Conservation (phyloP, 2,888 invertebrate species). For the Dione vanillae region DNA sequence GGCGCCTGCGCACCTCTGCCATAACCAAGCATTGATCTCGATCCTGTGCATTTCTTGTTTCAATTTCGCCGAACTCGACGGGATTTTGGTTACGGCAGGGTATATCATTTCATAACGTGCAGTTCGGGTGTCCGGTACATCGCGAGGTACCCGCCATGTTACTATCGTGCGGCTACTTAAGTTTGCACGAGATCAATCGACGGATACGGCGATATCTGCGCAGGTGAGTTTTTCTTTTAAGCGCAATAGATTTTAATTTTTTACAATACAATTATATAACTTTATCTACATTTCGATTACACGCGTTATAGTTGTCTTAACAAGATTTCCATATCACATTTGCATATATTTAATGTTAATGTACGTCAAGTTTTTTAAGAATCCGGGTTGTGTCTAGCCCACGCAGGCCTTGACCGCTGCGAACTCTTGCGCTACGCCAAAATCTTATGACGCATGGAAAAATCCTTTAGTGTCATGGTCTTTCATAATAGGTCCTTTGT, state of each 20-base stretch:
- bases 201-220: slow-evolving; percentile 48
- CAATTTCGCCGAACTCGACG: slow-evolving; percentile 37
- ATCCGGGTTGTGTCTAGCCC: slow-evolving; percentile 79
- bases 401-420: slow-evolving; percentile 79
- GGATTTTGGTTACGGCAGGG: slow-evolving; percentile 42
- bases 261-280: not conserved
- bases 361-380: slow-evolving; percentile 39
- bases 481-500: slow-evolving; percentile 38
- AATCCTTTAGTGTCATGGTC: slow-evolving; percentile 38
- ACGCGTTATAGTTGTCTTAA: not conserved
- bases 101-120: slow-evolving; percentile 47
- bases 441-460: slow-evolving; percentile 51
- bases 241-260: slow-evolving; percentile 28
- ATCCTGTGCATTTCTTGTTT: slow-evolving; percentile 43
- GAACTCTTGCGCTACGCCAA: slow-evolving; percentile 59
- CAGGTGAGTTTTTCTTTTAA: slow-evolving; percentile 59
- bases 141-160: slow-evolving; percentile 54
- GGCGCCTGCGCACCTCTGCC: slow-evolving; percentile 48
- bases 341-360: slow-evolving; percentile 20
- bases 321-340: slow-evolving; percentile 16
- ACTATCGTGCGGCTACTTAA: slow-evolving; percentile 59
- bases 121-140: slow-evolving; percentile 52
- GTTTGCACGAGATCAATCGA: slow-evolving; percentile 48
- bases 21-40: slow-evolving; percentile 38
- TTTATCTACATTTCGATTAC: not conserved